phyloP scores from a whole-genome alignment of 2,797 vertebrate genomes.

The Galago senegalensis region DNA sequence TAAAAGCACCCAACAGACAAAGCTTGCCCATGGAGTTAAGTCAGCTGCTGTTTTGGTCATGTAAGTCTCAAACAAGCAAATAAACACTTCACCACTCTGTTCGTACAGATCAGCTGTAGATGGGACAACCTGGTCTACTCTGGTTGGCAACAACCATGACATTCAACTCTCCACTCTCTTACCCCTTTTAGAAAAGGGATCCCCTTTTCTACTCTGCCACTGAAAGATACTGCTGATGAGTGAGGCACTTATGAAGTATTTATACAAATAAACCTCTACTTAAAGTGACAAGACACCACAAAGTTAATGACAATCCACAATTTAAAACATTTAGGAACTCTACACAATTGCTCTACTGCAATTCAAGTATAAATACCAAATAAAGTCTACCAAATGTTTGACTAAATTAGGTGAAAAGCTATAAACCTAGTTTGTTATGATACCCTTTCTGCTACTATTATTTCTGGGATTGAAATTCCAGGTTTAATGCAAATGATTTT shows the following conservation, averaged over 20 bases:
- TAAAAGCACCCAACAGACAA: slow-evolving; percentile 37
- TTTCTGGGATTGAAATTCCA: slow-evolving; percentile 72
- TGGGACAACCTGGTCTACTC: not conserved
- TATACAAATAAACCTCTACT: slow-evolving; percentile 30
- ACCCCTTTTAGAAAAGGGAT: no score
- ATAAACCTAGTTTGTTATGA: not conserved
- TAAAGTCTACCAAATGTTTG: slow-evolving; percentile 64
- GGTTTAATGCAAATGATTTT: slow-evolving; percentile 56
- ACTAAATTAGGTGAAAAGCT: slow-evolving; percentile 69
- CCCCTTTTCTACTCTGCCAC: not conserved
- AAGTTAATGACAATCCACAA: slow-evolving; percentile 72
- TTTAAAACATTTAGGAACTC: slow-evolving; percentile 76
- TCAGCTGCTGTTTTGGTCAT: not conserved
- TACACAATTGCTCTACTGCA: slow-evolving; percentile 30
- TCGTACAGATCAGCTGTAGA: not conserved
- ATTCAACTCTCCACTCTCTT: not conserved
- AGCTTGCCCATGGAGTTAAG: not conserved
- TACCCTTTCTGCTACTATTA: slow-evolving; percentile 60
- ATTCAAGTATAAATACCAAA: slow-evolving; percentile 80
- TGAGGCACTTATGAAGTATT: slow-evolving; percentile 10
- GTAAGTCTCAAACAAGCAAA: slow-evolving; percentile 30
- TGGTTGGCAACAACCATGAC: not conserved
- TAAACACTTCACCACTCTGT: not conserved
- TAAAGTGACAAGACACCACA: slow-evolving; percentile 62
- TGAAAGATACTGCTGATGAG: not conserved